Base-by-base conservation (phyloP, 2,888 invertebrate species). In the Eretmocerus hayati region DNA sequence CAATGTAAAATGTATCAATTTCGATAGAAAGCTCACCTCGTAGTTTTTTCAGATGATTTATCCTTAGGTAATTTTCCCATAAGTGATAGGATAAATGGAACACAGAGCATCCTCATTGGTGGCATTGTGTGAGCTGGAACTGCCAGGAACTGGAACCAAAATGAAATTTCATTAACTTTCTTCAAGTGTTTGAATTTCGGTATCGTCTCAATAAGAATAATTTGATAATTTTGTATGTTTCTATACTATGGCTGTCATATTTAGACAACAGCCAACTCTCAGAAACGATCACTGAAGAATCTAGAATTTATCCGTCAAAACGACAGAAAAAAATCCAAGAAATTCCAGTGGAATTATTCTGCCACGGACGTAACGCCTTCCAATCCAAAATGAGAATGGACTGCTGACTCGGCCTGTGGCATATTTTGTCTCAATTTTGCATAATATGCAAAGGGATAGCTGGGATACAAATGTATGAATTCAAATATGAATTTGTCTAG, bases 101-200 rank as follows among this genome's bases (percentile, higher is more conserved):
- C 59, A 50, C 73, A 73, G 5, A 74, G 58, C 48, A 69, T 58
- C 50, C 63, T 65, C 62, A 72, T 65, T 3, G 72, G 67, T 38
- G 73, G 72, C 53, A 74, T 59, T 3, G 74, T 72, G 48, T 74
- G 72, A 16, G 71, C 67, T 8, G 74, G 68, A 37, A 67, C 65
- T 13, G 64, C 60, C 15, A 67, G 54, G 36, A 69, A 54, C 67
- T 69, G 57, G 22, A 55, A 62, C 45, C 11, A n/a, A n/a, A n/a
- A n/a, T n/a, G n/a, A n/a, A n/a, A n/a, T n/a, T n/a, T n/a, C n/a
- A n/a, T n/a, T n/a, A n/a, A n/a, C n/a, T n/a, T n/a, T n/a, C n/a
- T n/a, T n/a, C n/a, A n/a, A n/a, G n/a, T n/a, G n/a, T n/a, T n/a
- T n/a, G n/a, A n/a, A n/a, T n/a, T n/a, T n/a, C n/a, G n/a, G n/a